These are phyloP conservation scores for Lethenteron camtschaticum DNA, from an alignment of 2,113 vertebrate species.

Conservation along the genomic window DNA sequence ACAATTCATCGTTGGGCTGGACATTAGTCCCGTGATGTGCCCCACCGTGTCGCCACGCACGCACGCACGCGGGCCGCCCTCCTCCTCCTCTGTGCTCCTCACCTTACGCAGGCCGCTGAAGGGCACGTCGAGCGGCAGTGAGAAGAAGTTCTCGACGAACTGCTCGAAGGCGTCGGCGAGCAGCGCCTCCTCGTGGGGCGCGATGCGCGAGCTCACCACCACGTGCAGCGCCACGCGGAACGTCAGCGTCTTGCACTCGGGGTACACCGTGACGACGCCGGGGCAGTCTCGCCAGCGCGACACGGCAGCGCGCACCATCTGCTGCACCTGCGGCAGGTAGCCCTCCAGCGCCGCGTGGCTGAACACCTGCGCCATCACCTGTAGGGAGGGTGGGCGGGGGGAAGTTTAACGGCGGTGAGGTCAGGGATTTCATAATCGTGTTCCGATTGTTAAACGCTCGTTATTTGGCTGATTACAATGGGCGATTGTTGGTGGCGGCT, in stretches of 20 bases:
- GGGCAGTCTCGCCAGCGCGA: constrained; percentile 71
- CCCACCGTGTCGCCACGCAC: too few relatives aligned
- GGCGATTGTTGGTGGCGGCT: too few relatives aligned
- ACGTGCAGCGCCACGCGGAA: constrained; percentile 88
- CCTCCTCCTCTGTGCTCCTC: constrained; percentile 8
- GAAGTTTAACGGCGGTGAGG: too few relatives aligned
- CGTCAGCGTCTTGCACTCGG: constrained; percentile 65
- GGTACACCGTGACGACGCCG: constrained; percentile 75
- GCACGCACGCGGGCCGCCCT: too few relatives aligned
- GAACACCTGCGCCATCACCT: constrained; percentile 95
- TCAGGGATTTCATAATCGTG: too few relatives aligned
- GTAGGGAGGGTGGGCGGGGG: rapidly evolving
- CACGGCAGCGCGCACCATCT: constrained; percentile 79
- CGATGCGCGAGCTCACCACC: constrained; percentile 68
- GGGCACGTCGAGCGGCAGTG: constrained; percentile 71
- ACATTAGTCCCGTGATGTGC: too few relatives aligned
- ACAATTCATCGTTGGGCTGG: too few relatives aligned
- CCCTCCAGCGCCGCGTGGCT: constrained; percentile 80
- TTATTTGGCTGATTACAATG: too few relatives aligned
- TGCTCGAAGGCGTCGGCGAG: constrained; percentile 81
- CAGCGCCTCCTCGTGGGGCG: constrained; percentile 53
- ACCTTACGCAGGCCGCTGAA: constrained; percentile 87
- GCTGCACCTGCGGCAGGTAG: constrained; percentile 85
- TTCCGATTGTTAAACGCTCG: too few relatives aligned
- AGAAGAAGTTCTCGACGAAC: constrained; percentile 91